Evolutionary conservation across 2,797 vertebrate genomes (phyloP).

Genomic region (Columba guinea): DNA sequence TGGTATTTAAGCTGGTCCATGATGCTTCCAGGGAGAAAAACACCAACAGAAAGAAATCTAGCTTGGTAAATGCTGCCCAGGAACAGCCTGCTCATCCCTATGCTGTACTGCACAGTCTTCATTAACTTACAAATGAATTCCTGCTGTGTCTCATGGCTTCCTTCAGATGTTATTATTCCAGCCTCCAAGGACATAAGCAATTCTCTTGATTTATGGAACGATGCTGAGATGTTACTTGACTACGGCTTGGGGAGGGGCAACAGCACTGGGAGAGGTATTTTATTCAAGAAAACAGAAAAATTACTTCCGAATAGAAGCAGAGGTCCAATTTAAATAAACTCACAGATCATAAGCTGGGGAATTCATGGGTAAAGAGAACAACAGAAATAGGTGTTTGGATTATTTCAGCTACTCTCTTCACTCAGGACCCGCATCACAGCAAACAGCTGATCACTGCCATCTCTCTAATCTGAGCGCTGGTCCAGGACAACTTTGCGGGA

Average conservation of each 20-base stretch:
- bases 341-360: background rate
- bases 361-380: background rate
- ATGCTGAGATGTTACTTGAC: slow-evolving; percentile 6
- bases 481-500: background rate
- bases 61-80: slow-evolving; percentile 6
- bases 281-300: slow-evolving; percentile 46
- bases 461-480: background rate
- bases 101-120: background rate
- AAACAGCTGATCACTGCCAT: background rate
- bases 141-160: background rate
- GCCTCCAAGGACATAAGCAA: slow-evolving; percentile 16
- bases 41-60: background rate
- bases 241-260: background rate
- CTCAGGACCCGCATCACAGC: background rate
- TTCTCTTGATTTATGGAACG: slow-evolving; percentile 34
- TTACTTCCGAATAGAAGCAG: slow-evolving; percentile 6
- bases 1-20: background rate
- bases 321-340: slow-evolving; percentile 7
- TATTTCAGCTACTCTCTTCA: background rate
- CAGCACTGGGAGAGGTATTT: slow-evolving; percentile 23
- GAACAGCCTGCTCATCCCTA: background rate
- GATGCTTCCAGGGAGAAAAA: background rate
- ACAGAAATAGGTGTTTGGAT: background rate
- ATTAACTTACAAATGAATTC: slow-evolving; percentile 39
- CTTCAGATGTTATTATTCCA: slow-evolving; percentile 4